Base-by-base conservation (phyloP, 2,797 vertebrate genomes). In the Myioborus miniatus region DNA sequence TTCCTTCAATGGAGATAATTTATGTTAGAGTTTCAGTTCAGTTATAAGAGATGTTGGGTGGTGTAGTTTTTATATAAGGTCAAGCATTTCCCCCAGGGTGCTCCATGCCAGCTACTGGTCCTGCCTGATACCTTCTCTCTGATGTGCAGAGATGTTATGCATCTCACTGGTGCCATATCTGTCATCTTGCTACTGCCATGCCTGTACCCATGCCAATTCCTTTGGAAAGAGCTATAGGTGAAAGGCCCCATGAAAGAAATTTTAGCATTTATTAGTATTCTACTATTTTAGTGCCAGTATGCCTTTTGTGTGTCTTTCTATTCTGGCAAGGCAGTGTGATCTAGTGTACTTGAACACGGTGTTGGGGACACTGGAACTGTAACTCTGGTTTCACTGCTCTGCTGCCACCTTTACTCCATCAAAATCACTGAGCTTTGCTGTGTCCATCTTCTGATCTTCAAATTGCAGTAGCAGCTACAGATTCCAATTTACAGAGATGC, bases 111-210 rank as follows among this genome's bases (percentile, higher is more conserved):
- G 43, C 43, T 46, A 9, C 18, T 11, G 26, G 56, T 43, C 46
- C n/a, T 2, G 19, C 55, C 9, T 11, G 1, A 44, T 27, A 32
- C 56, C 0, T 4, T n/a, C n/a, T 41, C 23, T 55, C 17, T 49
- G 52, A 37, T 1, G 2, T 10, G 15, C 22, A 29, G 43, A 60
- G 43, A 65, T 55, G 18, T 26, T 36, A 56, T 0, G 8, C 15
- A 43, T 11, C 12, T 5, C 1, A 37, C 0, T 4, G 41, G 44
- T 68, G 68, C 39, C 32, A 37, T 56, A 55, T 13, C 43, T 83
- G 43, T 34, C 62, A 75, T 39, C 15, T 52, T 49, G 56, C 65
- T 78, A 36, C n/a, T 74, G 62, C 56, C 78, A 46, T 12, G 53
- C 36, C 23, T 41, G 30, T 24, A 79, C 11, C 36, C 37, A 50